Base-by-base conservation (phyloP, 2,797 vertebrate species). In the Discoglossus pictus region DNA sequence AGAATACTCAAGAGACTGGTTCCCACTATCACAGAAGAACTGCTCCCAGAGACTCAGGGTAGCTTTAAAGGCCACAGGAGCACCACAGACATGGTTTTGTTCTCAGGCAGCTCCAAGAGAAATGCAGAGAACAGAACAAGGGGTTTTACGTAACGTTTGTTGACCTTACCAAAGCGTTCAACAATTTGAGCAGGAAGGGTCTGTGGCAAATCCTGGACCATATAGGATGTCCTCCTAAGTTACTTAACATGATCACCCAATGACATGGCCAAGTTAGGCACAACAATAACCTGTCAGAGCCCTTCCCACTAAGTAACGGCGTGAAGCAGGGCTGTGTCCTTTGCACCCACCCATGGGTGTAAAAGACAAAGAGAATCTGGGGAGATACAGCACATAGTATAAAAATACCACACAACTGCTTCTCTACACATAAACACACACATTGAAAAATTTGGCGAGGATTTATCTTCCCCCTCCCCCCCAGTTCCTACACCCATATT, bases 61-160 rank as follows among this genome's bases (percentile, higher is more conserved):
- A 2, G 16, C 9, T 17, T 43, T n/a, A 43, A n/a, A 43, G 16
- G 5, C 10, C 16, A 10, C 5, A 43, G 40, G 15, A 16, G 40
- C 40, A 43, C 5, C n/a, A 43, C 15, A 6, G n/a, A 18, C 40
- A 40, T 43, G 40, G 40, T 18, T 43, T 43, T 43, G 16, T 17
- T 18, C 40, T 17, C 40, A 43, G 16, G 2, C 6, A 43, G 16
- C 40, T 1, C 40, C 40, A 43, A 4, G 9, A 43, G 6, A 43
- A 43, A 43, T 43, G 40, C 9, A 5, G 15, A 17, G 40, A 43
- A 43, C 40, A 43, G 16, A 43, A 43, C 40, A 43, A 43, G 40
- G n/a, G n/a, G 8, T 15, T 18, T 15, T 44, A 44, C 10, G 15
- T 44, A 17, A 18, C 1, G 7, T 44, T 44, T n/a, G 15, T 44